A percentile compares a stretch with the other conserved stretches of the same genome.
Conservation (phyloP, 1,140 invertebrate genomes). For the Gonatopus flavifemur region DNA sequence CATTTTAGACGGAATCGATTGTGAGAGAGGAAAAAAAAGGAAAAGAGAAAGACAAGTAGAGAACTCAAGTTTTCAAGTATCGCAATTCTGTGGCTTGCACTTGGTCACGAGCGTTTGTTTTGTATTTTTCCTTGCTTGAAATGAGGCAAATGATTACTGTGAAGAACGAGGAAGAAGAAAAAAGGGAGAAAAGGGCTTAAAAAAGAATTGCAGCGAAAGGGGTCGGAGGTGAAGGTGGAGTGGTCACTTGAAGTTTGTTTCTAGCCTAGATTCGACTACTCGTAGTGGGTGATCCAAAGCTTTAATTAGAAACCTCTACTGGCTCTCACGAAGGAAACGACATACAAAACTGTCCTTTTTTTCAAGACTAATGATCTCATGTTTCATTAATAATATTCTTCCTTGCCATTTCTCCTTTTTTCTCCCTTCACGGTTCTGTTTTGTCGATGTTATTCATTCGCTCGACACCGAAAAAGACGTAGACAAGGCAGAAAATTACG, state of each 20-base stretch:
- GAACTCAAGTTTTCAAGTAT: conserved; percentile 2
- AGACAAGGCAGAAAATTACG: too few species aligned
- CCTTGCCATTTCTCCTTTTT: too few species aligned
- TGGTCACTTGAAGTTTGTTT: conserved; percentile 27
- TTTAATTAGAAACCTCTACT: conserved; percentile 42
- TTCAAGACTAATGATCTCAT: conserved; percentile 27
- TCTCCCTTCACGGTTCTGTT: too few species aligned
- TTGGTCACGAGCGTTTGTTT: conserved; percentile 49
- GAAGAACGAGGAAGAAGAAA: conserved; percentile 5
- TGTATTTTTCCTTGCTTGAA: conserved; percentile 36
- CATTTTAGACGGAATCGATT: too few species aligned
- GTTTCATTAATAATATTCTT: conserved; percentile 37
- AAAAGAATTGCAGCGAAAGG: conserved; percentile 13
- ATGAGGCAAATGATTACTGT: conserved; percentile 10
- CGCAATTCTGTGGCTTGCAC: conserved; percentile 29
- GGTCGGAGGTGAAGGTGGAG: conserved; percentile 29
- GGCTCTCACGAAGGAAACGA: conserved; percentile 1
- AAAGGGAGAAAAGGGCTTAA: background rate
- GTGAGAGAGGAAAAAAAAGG: background rate
- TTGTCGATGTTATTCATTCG: too few species aligned
- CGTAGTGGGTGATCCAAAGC: conserved; percentile 32
- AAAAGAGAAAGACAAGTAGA: background rate
- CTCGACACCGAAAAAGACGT: too few species aligned
- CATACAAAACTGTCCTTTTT: conserved; percentile 12
- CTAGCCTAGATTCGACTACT: conserved; percentile 46